Percentiles rank a stretch among this genome's conserved stretches.
Conservation (phyloP, 2,113 vertebrate species). For the Ageneiosus marmoratus region DNA sequence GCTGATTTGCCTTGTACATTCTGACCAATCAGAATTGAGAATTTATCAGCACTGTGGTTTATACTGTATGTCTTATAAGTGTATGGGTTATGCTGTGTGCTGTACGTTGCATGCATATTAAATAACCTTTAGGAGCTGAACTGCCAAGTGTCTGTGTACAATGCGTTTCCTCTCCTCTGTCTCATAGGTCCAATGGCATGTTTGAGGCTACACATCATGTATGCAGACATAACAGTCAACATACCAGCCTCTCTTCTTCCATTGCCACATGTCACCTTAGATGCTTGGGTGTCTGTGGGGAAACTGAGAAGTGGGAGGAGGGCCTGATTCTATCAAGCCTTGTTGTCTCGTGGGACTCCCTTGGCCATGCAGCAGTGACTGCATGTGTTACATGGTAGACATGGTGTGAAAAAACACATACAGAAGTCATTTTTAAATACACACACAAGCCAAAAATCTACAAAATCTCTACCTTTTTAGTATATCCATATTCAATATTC, state of each 20-base stretch:
- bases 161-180: constrained; percentile 17
- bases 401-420: not conserved
- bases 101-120: not conserved
- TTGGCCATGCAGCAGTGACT: constrained; percentile 60
- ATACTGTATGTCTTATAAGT: constrained; percentile 47
- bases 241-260: constrained; percentile 72
- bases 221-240: constrained; percentile 77
- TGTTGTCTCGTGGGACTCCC: constrained; percentile 58
- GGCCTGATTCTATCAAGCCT: constrained; percentile 71
- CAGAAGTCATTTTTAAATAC: not conserved
- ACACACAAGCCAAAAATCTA: not conserved
- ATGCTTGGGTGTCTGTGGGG: constrained; percentile 8
- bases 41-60: not conserved
- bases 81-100: constrained; percentile 46
- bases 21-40: not conserved
- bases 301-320: constrained; percentile 67
- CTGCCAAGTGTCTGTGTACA: constrained; percentile 49
- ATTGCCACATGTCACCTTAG: constrained; percentile 68
- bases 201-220: constrained; percentile 75
- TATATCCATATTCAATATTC: not conserved
- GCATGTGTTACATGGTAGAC: constrained; percentile 34
- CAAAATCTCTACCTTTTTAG: not conserved
- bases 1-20: not conserved
- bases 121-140: not conserved
- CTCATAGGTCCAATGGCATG: constrained; percentile 55